Percentiles rank a stretch among this genome's conserved stretches.
Conservation (phyloP, 35 echinoderm and acorn worm genomes). For the Lytechinus variegatus region DNA sequence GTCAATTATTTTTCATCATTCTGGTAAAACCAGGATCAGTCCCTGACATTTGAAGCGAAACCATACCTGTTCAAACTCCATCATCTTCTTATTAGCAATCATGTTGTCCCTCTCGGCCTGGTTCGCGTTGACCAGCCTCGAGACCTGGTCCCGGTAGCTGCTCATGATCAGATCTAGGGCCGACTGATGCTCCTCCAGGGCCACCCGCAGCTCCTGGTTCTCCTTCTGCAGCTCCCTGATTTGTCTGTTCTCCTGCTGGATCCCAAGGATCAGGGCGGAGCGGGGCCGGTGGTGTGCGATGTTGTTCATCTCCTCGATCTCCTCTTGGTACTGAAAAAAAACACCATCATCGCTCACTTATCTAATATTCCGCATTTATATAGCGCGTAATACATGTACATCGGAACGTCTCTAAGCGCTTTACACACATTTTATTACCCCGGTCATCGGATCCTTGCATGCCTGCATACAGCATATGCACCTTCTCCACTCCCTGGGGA, state of each 20-base stretch:
- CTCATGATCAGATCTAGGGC: slow-evolving; percentile 98
- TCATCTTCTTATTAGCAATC: slow-evolving; percentile 36
- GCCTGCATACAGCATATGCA: too few species aligned
- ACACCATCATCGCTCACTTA: neutral
- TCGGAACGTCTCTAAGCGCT: too few species aligned
- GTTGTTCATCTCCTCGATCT: slow-evolving; percentile 96
- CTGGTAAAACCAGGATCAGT: too few species aligned
- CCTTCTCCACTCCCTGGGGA: too few species aligned
- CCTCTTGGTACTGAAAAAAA: slow-evolving; percentile 89
- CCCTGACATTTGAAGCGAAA: neutral
- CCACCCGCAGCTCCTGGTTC: slow-evolving; percentile 84
- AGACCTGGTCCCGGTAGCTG: slow-evolving; percentile 97
- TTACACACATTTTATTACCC: too few species aligned
- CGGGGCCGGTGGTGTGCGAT: slow-evolving; percentile 87
- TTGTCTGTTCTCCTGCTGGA: slow-evolving; percentile 97
- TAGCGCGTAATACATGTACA: too few species aligned
- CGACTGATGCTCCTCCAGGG: slow-evolving; percentile 94
- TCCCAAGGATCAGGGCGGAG: slow-evolving; percentile 85
- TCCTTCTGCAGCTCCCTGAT: slow-evolving; percentile 92
- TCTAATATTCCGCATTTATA: too few species aligned
- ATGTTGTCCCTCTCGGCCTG: slow-evolving; percentile 52
- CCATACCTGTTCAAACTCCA: neutral
- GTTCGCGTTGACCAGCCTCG: slow-evolving; percentile 58
- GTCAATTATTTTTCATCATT: too few species aligned
- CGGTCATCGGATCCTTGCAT: too few species aligned